phyloP scores from a whole-genome alignment of 2,797 vertebrate genomes.

The Protosalanx chinensis region DNA sequence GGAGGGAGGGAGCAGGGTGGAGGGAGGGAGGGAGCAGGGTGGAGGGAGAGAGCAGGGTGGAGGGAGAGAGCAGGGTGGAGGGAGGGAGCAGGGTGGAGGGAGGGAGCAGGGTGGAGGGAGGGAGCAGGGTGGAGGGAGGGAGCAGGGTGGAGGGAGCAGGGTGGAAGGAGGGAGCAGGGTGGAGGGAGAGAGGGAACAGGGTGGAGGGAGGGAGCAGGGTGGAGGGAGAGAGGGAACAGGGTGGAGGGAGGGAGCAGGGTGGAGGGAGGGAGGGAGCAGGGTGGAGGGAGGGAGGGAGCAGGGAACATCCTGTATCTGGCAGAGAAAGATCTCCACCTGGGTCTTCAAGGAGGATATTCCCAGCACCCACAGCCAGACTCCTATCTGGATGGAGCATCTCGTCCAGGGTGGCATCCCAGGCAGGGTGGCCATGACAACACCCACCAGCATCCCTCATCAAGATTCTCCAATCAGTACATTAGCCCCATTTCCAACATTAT shows the following conservation, averaged over 20 bases:
- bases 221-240: background rate
- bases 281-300: background rate
- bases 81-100: background rate
- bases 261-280: too few species aligned
- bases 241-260: too few species aligned
- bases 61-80: too few species aligned
- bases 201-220: too few species aligned
- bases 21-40: too few species aligned
- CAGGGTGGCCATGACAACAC: slow-evolving; percentile 40
- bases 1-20: background rate
- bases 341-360: slow-evolving; percentile 4
- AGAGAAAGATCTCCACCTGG: slow-evolving; percentile 7
- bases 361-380: slow-evolving; percentile 29
- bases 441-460: slow-evolving; percentile 55
- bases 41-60: background rate
- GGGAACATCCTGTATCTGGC: background rate
- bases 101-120: background rate
- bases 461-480: slow-evolving; percentile 45
- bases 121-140: too few species aligned
- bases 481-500: slow-evolving; percentile 66
- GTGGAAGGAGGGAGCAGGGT: too few species aligned
- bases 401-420: slow-evolving; percentile 24
- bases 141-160: too few species aligned
- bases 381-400: slow-evolving; percentile 28
- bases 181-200: too few species aligned